phyloP scores from a whole-genome alignment of 2,888 invertebrate genomes.

The Spodoptera picta region DNA sequence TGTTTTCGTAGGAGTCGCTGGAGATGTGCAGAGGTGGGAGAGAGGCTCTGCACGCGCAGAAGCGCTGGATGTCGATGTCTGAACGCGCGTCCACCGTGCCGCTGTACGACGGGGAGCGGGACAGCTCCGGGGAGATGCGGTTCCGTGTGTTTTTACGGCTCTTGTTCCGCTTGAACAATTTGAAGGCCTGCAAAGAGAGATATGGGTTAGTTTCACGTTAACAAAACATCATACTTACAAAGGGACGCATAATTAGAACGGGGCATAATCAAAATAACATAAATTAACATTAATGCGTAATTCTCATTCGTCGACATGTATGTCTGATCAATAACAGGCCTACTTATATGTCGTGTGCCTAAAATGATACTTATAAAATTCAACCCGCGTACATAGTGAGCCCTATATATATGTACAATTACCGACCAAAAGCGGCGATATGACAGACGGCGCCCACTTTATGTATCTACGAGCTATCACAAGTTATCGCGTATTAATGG shows the following conservation, averaged over 20 bases:
- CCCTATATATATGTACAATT: slow-evolving; percentile 18
- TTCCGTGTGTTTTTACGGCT: slow-evolving; percentile 75
- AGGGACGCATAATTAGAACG: too few relatives aligned
- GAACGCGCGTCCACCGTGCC: slow-evolving; percentile 82
- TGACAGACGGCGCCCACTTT: slow-evolving; percentile 21
- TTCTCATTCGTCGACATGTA: slow-evolving; percentile 1
- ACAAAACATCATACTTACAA: too few relatives aligned
- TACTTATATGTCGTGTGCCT: background rate
- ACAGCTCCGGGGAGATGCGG: slow-evolving; percentile 78
- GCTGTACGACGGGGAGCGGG: slow-evolving; percentile 79
- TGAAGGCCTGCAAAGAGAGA: slow-evolving; percentile 78
- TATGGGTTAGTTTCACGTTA: slow-evolving; percentile 19
- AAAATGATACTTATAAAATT: slow-evolving; percentile 8
- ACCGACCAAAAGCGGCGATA: slow-evolving; percentile 20
- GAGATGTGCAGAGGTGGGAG: slow-evolving; percentile 69
- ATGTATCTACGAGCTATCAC: slow-evolving; percentile 26
- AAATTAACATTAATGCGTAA: background rate
- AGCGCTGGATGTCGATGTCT: slow-evolving; percentile 79
- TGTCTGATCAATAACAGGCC: slow-evolving; percentile 1
- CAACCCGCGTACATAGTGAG: slow-evolving; percentile 27
- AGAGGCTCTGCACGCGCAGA: slow-evolving; percentile 81
- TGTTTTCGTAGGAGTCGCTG: slow-evolving; percentile 71
- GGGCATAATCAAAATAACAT: too few relatives aligned
- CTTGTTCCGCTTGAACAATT: slow-evolving; percentile 81
- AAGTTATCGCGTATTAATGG: slow-evolving; percentile 23